Evolutionary conservation across 2,797 vertebrate species (phyloP), one percentile per base, ranked within the genome.

Genomic region (Anas flavirostris): DNA sequence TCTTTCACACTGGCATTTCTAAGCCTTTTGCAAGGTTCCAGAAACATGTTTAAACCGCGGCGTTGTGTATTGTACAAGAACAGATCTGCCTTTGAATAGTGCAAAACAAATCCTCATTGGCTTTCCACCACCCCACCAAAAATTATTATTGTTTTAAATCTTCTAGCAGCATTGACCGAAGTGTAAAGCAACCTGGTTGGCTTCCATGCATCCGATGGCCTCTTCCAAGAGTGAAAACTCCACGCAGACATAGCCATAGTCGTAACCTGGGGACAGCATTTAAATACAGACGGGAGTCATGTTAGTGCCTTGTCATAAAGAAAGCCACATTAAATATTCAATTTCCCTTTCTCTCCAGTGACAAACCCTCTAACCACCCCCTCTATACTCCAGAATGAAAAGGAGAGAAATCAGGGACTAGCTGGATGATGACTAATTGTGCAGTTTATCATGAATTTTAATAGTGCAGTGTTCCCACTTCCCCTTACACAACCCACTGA

Each of bases 231-330:
- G 99, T 99, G 99, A 99, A 99, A 99, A 99, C 98, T 99, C 99
- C 99, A 99, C 99, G 99, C 99, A 99, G 99, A 99, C 99, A 99
- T 99, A 99, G 99, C 99, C 99, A 99, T 99, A 99, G 99, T 99
- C 99, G 99, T 99, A 99, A 99, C 99, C 99, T 99, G 99, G 99
- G 99, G 99, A 99, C 99, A 99, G 99, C 99, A 99, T 99, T 99
- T 99, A 99, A 99, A 99, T 99, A 99, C 99, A 99, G 99, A 99
- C 99, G 99, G 98, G 99, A 98, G 99, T 99, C 99, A 98, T 98
- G 99, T 99, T 99, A 99, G 99, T 99, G 98, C 98, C 96, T 97
- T 97, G 97, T 76, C 97, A 97, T 91, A 97, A 93, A 98, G 95
- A 98, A 98, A 98, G 97, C 97, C 95, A 98, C 94, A 98, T 96